Evolutionary conservation across 92 coral and sea anemone genomes (phyloP), one percentile per base, ranked within the genome.

Genomic region (Diadumene lineata): DNA sequence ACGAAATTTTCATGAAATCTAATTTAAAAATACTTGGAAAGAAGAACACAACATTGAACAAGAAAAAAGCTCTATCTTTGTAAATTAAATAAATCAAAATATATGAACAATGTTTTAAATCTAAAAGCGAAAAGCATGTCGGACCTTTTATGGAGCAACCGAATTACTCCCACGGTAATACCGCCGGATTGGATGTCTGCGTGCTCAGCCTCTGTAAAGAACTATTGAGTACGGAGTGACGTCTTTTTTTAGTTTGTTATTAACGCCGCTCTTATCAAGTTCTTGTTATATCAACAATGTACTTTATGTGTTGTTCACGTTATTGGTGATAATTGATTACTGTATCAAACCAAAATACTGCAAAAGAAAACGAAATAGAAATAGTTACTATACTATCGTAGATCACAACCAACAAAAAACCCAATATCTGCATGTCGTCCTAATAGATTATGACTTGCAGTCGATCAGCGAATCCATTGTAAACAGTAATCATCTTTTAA

Each of bases 191-290:
- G n/a, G n/a, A n/a, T n/a, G n/a, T n/a, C n/a, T n/a, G n/a, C n/a
- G n/a, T n/a, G n/a, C n/a, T n/a, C n/a, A n/a, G n/a, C n/a, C n/a
- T n/a, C n/a, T n/a, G n/a, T n/a, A n/a, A n/a, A 44, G 51, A 44
- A 44, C 51, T 44, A 44, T 9, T 44, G 9, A 8, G 17, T 44
- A 8, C 10, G 9, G 51, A 44, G 51, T 44, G 51, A 44, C 51
- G 17, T 8, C 10, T 44, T 44, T 44, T 44, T 17, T 8, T 17
- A 44, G 51, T 44, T 44, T 17, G 51, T 44, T 8, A 44, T 44
- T 44, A 56, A 56, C 24, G 24, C n/a, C n/a, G 23, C 24, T 56
- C 62, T 25, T 60, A 55, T 68, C 73, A 44, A n/a, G 56, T 43
- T 50, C 34, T 50, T 15, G n/a, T 25, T 69, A 30, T 19, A 23